Evolutionary conservation across 30 jellyfish, hydroid and myxozoan species (phyloP).

Genomic region (Turritopsis dohrnii): DNA sequence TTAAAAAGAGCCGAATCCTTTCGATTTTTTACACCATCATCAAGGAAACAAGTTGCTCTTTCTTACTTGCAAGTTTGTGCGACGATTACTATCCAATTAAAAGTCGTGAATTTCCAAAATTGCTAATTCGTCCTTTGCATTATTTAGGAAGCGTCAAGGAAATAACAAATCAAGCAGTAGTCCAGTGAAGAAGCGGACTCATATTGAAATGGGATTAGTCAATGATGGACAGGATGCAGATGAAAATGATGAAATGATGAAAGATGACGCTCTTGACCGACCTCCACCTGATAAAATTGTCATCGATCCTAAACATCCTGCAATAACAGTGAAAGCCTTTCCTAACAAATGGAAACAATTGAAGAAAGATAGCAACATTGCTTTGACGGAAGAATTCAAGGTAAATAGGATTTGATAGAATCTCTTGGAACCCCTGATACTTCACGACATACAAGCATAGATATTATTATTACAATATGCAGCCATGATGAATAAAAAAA

Average conservation of each 20-base stretch:
- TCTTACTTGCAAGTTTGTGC: too few species aligned
- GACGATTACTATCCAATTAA: too few species aligned
- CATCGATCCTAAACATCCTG: slow-evolving; percentile 47
- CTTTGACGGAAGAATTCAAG: slow-evolving; percentile 59
- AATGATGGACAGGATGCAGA: neutral
- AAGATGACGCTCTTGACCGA: too few species aligned
- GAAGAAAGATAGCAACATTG: slow-evolving; percentile 71
- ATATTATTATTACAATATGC: too few species aligned
- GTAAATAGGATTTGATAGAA: slow-evolving; percentile 25
- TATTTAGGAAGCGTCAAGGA: neutral
- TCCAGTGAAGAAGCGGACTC: neutral
- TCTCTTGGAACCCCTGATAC: neutral
- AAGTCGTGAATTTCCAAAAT: too few species aligned
- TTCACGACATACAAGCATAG: neutral
- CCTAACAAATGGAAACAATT: slow-evolving; percentile 37
- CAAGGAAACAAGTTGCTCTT: too few species aligned
- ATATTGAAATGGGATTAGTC: slow-evolving; percentile 1
- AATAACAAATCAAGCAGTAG: neutral
- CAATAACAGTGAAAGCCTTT: slow-evolving; percentile 49
- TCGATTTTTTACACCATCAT: too few species aligned
- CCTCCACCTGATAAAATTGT: too few species aligned
- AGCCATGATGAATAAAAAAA: too few species aligned
- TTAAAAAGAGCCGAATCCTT: too few species aligned
- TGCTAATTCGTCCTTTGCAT: neutral
- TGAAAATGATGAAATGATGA: too few species aligned